Conservation (phyloP, 1,140 invertebrate species). For the fruit fly (Drosophila melanogaster) region DNA sequence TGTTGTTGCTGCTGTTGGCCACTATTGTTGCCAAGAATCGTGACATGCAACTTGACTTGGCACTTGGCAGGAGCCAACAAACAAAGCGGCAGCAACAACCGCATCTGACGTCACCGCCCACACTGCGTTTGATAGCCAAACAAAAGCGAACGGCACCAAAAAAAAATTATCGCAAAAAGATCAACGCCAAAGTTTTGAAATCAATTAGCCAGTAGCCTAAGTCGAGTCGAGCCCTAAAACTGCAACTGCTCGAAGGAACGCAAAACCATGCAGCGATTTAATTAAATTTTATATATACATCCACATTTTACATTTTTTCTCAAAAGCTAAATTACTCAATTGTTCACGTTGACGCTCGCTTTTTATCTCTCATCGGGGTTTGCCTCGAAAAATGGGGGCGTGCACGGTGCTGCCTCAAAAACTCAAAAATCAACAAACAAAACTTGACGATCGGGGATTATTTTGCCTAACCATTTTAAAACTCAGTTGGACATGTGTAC, state of each 20-base stretch:
- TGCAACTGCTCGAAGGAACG: constrained; percentile 14
- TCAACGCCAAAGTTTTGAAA: constrained; percentile 40
- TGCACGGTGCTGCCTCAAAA: constrained; percentile 28
- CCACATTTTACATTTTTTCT: constrained; percentile 7
- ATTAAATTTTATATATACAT: background rate
- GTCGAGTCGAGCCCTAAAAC: constrained; percentile 35
- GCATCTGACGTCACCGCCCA: constrained; percentile 64
- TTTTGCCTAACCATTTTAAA: constrained; percentile 49
- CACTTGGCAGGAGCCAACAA: constrained; percentile 68
- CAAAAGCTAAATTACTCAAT: constrained; percentile 61
- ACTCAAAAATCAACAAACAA: constrained; percentile 3
- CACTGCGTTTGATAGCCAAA: constrained; percentile 37
- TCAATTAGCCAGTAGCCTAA: constrained; percentile 54
- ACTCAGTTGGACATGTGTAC: constrained; percentile 23
- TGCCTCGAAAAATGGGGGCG: constrained; percentile 29
- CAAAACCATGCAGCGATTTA: constrained; percentile 12
- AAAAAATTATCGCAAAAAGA: constrained; percentile 30
- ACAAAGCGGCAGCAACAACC: constrained; percentile 47
- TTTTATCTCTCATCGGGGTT: constrained; percentile 56
- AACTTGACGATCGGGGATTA: constrained; percentile 13
- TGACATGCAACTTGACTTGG: constrained; percentile 79
- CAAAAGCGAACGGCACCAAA: constrained; percentile 15
- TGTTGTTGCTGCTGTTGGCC: constrained; percentile 49
- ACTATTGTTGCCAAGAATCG: constrained; percentile 67
- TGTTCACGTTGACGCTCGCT: constrained; percentile 33